These are phyloP conservation scores for Agrotis clavis DNA, from an alignment of 2,888 invertebrate genomes.

Conservation along the genomic window DNA sequence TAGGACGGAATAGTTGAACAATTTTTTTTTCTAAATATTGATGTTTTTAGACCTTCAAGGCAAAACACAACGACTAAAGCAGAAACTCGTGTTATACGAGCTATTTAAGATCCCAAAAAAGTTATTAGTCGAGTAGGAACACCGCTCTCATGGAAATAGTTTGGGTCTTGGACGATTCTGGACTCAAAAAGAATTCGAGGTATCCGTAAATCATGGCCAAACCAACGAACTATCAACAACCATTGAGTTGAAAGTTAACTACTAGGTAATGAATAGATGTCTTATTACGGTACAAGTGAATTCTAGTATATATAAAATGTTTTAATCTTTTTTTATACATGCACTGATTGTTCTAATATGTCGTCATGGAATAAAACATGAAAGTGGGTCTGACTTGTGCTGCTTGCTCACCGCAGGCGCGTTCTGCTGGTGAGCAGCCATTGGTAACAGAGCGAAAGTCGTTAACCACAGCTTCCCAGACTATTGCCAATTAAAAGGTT, in stretches of 20 bases:
- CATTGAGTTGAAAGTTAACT: background rate
- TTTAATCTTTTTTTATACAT: slow-evolving; percentile 9
- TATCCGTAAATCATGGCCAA: slow-evolving; percentile 1
- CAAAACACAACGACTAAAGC: background rate
- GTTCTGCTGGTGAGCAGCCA: slow-evolving; percentile 51
- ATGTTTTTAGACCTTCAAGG: background rate
- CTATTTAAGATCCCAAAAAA: background rate
- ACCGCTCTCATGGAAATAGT: background rate
- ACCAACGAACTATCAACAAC: background rate
- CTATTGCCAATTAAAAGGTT: slow-evolving; percentile 47
- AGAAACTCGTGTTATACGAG: background rate
- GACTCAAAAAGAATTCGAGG: background rate
- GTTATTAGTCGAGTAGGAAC: background rate
- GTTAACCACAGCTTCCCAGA: slow-evolving; percentile 60
- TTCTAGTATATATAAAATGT: background rate
- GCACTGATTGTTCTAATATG: slow-evolving; percentile 17
- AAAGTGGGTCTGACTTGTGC: slow-evolving; percentile 21
- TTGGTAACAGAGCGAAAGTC: slow-evolving; percentile 46
- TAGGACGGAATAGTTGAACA: background rate
- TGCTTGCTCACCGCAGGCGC: slow-evolving; percentile 54
- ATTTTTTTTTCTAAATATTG: background rate
- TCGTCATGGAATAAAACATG: slow-evolving; percentile 7
- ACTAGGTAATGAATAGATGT: slow-evolving; percentile 8
- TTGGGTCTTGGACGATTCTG: background rate
- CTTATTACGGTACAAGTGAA: slow-evolving; percentile 13